Evolutionary conservation across 2,797 vertebrate genomes (phyloP).

Genomic region (Passerculus sandwichensis): DNA sequence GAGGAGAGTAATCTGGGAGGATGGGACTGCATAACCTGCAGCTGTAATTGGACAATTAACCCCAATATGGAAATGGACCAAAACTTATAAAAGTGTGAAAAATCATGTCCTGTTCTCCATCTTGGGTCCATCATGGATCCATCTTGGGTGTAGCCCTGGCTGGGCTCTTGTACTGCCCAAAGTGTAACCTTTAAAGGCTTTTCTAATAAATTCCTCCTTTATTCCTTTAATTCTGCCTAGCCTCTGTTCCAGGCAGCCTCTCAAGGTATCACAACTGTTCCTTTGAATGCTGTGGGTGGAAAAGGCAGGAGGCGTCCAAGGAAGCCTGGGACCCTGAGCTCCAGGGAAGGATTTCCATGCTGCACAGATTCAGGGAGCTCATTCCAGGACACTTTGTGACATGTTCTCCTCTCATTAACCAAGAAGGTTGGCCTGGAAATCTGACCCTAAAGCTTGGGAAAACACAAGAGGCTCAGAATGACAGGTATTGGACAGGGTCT

Average conservation of each 20-base stretch:
- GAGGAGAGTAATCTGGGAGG: background rate
- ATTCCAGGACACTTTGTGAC: background rate
- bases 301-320: background rate
- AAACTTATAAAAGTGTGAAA: background rate
- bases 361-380: background rate
- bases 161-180: background rate
- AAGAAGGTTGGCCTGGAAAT: background rate
- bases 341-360: background rate
- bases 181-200: background rate
- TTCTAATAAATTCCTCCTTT: background rate
- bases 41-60: background rate
- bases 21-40: background rate
- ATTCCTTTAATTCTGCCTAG: background rate
- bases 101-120: fast-evolving
- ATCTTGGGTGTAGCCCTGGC: background rate
- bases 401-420: fast-evolving
- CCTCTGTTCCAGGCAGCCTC: background rate
- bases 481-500: background rate
- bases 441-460: background rate
- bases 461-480: fast-evolving
- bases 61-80: background rate
- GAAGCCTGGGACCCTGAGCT: background rate
- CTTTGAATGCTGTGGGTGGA: fast-evolving
- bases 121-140: background rate
- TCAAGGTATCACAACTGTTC: background rate